These are phyloP conservation scores for Sebastes melanostomus DNA, from an alignment of 2,797 vertebrate genomes.

Conservation along the genomic window DNA sequence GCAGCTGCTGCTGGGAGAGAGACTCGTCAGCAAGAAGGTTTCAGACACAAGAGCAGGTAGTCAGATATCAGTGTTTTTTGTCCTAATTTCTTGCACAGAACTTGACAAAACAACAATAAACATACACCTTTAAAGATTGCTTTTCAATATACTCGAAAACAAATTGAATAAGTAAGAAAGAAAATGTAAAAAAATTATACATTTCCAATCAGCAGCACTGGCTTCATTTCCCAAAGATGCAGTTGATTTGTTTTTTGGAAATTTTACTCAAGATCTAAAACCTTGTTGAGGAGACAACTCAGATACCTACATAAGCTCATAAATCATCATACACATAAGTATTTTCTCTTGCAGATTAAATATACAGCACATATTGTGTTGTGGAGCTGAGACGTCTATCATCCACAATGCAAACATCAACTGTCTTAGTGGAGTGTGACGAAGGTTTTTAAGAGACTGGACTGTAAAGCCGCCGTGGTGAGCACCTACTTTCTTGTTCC, in stretches of 20 bases:
- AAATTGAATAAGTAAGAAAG: neutral
- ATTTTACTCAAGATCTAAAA: neutral
- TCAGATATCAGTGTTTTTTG: neutral
- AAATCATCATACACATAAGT: neutral
- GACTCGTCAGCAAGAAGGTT: constrained; percentile 18
- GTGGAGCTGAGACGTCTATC: neutral
- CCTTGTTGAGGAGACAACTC: neutral
- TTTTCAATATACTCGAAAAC: neutral
- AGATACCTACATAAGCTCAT: neutral
- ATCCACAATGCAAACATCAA: neutral
- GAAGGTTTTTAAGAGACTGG: neutral
- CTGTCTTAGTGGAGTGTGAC: neutral
- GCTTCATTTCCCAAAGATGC: neutral
- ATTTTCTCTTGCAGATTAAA: neutral
- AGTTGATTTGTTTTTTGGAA: neutral
- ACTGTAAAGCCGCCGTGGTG: neutral
- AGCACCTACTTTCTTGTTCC: constrained; percentile 89
- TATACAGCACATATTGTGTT: neutral
- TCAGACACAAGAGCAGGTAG: neutral
- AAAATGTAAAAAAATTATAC: neutral
- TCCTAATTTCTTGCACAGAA: neutral
- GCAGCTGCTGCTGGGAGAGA: constrained; percentile 92
- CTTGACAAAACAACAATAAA: neutral
- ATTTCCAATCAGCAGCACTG: neutral
- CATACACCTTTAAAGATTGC: neutral